A percentile compares a stretch with the other conserved stretches of the same genome.
These are phyloP conservation scores for Dasyprocta punctata DNA, from an alignment of 2,113 vertebrate genomes.

Conservation along the genomic window DNA sequence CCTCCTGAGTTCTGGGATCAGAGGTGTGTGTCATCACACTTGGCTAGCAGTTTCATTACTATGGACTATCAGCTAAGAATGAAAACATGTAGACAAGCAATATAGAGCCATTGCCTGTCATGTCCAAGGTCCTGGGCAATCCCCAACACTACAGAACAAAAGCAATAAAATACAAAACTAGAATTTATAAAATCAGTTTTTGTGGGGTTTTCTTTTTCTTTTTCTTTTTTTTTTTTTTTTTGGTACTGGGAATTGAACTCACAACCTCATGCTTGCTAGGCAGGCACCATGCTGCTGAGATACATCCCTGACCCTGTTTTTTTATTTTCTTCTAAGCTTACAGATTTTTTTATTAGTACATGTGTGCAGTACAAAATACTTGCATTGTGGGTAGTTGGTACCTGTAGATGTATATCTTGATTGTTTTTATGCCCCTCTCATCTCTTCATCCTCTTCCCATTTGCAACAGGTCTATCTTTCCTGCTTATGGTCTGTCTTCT, in stretches of 20 bases:
- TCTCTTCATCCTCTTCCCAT: background rate
- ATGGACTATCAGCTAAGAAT: background rate
- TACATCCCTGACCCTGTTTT: too few species aligned
- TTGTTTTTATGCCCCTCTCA: background rate
- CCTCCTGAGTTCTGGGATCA: background rate
- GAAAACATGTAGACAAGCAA: background rate
- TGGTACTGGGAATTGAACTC: too few species aligned
- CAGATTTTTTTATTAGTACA: background rate
- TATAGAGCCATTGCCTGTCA: background rate
- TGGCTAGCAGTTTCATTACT: background rate
- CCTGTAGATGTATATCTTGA: background rate
- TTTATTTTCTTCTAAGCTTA: background rate
- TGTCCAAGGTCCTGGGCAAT: background rate
- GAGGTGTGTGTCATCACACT: background rate
- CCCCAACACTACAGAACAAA: background rate
- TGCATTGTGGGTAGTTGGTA: background rate
- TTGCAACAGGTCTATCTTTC: background rate
- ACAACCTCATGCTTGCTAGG: too few species aligned
- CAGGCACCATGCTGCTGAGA: too few species aligned
- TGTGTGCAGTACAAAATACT: background rate
- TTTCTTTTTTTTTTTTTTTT: too few species aligned
- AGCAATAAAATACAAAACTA: background rate
- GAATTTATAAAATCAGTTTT: conserved; percentile 34
- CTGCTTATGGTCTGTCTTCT: background rate
- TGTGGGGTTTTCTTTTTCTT: too few species aligned